phyloP scores from a whole-genome alignment of 1,140 invertebrate species.

The Drosophila murphyi region DNA sequence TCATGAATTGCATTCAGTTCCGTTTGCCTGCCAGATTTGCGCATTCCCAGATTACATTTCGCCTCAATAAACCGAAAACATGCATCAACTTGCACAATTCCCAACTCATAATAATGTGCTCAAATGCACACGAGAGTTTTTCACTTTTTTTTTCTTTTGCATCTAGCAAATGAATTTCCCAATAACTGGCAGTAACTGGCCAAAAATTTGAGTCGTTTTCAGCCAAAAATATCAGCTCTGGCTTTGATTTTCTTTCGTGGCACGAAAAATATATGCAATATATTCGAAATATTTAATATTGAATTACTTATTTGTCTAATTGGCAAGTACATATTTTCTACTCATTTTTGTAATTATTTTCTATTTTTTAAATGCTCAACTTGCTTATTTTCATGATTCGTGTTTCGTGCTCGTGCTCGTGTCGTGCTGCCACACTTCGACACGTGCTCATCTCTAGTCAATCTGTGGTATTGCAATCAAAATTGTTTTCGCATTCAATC shows the following conservation, averaged over 20 bases:
- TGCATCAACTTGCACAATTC: conserved; percentile 19
- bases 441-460: conserved; percentile 1
- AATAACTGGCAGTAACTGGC: not conserved
- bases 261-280: not conserved
- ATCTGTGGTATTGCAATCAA: conserved; percentile 12
- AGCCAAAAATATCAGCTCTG: too few relatives aligned
- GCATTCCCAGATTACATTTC: conserved; percentile 18
- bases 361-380: too few relatives aligned
- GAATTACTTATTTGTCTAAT: too few relatives aligned
- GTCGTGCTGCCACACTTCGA: not conserved
- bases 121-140: conserved; percentile 16
- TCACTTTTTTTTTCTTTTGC: not conserved
- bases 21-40: conserved; percentile 9
- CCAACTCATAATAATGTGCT: conserved; percentile 22
- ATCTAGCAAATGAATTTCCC: not conserved
- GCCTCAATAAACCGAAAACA: conserved; percentile 28
- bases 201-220: not conserved
- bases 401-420: not conserved
- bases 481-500: conserved; percentile 18
- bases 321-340: too few relatives aligned
- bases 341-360: too few relatives aligned
- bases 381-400: not conserved
- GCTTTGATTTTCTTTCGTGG: not conserved
- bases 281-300: too few relatives aligned
- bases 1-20: conserved; percentile 29